Evolutionary conservation across 2,888 invertebrate genomes (phyloP).

Genomic region (Noctuana brunneofusca): DNA sequence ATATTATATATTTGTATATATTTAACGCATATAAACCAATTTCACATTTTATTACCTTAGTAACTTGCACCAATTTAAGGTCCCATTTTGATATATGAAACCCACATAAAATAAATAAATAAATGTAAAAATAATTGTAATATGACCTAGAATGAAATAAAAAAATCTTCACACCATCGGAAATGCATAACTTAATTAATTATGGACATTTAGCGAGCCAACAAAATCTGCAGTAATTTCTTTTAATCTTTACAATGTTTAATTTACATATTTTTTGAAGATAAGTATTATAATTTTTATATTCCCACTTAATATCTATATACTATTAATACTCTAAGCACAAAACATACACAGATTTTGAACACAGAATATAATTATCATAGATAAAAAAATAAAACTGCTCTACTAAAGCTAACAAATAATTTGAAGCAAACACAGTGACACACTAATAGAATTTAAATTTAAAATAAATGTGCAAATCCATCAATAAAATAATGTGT

Average conservation of each 20-base stretch:
- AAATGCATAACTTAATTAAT: neutral
- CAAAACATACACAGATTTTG: neutral
- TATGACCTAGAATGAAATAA: neutral
- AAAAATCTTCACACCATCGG: neutral
- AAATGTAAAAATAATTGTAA: neutral
- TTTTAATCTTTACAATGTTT: neutral
- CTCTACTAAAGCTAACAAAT: slow-evolving; percentile 25
- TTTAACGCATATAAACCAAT: slow-evolving; percentile 12
- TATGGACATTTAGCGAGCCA: neutral
- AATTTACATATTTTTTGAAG: neutral
- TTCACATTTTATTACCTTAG: slow-evolving; percentile 9
- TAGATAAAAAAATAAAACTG: slow-evolving; percentile 25
- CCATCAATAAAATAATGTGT: slow-evolving; percentile 1
- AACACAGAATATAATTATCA: slow-evolving; percentile 23
- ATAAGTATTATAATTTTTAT: neutral
- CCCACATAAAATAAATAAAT: neutral
- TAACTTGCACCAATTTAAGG: slow-evolving; percentile 27
- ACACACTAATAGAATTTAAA: slow-evolving; percentile 16
- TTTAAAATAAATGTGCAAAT: slow-evolving; percentile 21
- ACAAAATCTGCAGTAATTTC: neutral
- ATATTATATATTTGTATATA: slow-evolving; percentile 9
- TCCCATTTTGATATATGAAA: slow-evolving; percentile 25
- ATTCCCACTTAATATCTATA: neutral
- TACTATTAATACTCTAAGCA: slow-evolving; percentile 10
- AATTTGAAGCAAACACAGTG: slow-evolving; percentile 13